Evolutionary conservation across 2,888 invertebrate species (phyloP).

Genomic region (Lasioglossum morio): DNA sequence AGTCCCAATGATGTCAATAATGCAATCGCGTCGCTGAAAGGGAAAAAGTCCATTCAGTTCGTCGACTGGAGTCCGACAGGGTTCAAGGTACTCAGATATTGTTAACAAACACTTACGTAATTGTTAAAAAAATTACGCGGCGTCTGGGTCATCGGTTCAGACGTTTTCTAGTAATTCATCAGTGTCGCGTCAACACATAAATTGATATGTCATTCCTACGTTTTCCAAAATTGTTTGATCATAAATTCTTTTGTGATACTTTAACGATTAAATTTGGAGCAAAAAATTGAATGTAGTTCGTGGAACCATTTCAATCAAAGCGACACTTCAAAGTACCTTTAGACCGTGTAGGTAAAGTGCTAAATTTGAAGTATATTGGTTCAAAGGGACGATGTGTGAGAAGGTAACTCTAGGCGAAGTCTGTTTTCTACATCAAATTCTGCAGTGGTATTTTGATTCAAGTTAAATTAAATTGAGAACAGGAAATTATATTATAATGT

Average conservation of each 20-base stretch:
- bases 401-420: background rate
- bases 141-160: background rate
- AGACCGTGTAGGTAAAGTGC: background rate
- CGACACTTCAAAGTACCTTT: background rate
- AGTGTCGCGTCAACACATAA: background rate
- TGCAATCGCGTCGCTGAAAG: slow-evolving; percentile 90
- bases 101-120: background rate
- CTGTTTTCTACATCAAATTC: background rate
- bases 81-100: slow-evolving; percentile 87
- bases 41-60: slow-evolving; percentile 89
- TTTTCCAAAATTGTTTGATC: background rate
- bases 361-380: background rate
- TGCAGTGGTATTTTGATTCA: background rate
- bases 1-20: slow-evolving; percentile 90
- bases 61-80: slow-evolving; percentile 94
- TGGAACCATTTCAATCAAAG: background rate
- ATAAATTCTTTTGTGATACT: background rate
- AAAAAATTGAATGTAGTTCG: background rate
- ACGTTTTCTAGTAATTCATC: background rate
- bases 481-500: background rate
- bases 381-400: background rate
- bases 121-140: background rate
- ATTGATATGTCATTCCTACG: background rate
- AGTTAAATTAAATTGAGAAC: background rate
- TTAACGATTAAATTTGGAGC: background rate